Base-by-base conservation (phyloP, 2,797 vertebrate species). In the Capromys pilorides region DNA sequence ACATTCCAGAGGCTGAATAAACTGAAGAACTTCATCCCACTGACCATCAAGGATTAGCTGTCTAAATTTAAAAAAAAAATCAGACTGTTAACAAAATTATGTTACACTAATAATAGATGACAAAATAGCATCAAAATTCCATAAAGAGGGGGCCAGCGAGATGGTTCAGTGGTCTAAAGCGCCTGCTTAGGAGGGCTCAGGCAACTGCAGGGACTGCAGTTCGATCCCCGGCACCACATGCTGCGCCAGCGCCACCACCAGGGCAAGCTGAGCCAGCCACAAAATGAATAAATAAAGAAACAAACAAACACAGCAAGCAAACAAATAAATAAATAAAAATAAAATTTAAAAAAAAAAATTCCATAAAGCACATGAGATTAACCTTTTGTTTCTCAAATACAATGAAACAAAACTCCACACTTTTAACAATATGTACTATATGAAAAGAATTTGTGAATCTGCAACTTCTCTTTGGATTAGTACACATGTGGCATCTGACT, bases 11-110 rank as follows among this genome's bases (percentile, higher is more conserved):
- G 99, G 99, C 64, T 99, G 99, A 97, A 99, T 99, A 97, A 99
- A 99, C 71, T 99, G 99, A 98, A 99, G 99, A 98, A 99, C 99
- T 89, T 99, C 99, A 96, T 99, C 99, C 99, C 99, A 99, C 54
- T 99, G 99, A 57, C 99, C 99, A 71, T 99, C 99, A 96, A 99
- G 98, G 86, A 99, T 98, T 94, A 99, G 98, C 4, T 99, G 99
- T 96, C 99, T 99, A 97, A 45, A 97, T 86, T 94, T 90, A 95
- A 95, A 98, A 86, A 51, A 95, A 98, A 51, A 94, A 95, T 0
- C 54, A 94, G 22, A 64, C 73, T 67, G 28, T 90, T 71, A 95
- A 62, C 45, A 92, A 67, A 95, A 81, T 90, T 79, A 54, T 31
- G 49, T 54, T 84, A 86, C 2, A 87, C 49, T 86, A 86, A 83